Evolutionary conservation across 2,113 vertebrate species (phyloP).

Genomic region (Crypturellus undulatus): DNA sequence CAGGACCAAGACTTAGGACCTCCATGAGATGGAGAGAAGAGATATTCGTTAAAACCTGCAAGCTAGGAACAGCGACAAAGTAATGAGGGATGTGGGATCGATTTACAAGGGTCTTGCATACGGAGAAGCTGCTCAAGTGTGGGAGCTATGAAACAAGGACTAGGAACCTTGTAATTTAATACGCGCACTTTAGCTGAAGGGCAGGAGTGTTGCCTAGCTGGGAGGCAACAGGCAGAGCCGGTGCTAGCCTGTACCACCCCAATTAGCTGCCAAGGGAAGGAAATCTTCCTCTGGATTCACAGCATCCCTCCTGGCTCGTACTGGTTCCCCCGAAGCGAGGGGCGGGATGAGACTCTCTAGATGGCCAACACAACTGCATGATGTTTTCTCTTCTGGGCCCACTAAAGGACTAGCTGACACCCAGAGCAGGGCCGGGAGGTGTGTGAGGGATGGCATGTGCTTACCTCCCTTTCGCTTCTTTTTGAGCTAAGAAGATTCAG

Average conservation of each 20-base stretch:
- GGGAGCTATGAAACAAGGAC: neutral
- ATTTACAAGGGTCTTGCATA: neutral
- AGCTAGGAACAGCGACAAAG: neutral
- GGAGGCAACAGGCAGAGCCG: neutral
- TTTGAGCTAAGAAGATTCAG: neutral
- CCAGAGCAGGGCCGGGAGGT: neutral
- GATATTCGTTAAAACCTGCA: neutral
- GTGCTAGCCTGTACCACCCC: neutral
- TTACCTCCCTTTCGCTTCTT: neutral
- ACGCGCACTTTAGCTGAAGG: neutral
- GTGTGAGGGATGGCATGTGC: neutral
- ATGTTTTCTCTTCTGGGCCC: neutral
- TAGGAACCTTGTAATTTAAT: neutral
- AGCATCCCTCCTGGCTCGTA: neutral
- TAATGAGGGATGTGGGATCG: neutral
- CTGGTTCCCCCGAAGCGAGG: neutral
- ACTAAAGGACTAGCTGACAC: neutral
- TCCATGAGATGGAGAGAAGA: neutral
- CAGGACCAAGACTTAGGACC: neutral
- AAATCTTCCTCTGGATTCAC: neutral
- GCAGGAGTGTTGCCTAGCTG: neutral
- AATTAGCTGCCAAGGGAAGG: neutral
- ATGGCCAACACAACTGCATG: neutral
- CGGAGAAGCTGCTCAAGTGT: neutral
- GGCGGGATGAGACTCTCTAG: neutral